Percentiles rank a stretch among this genome's conserved stretches.
These are phyloP conservation scores for Ia io DNA, from an alignment of 2,113 vertebrate genomes.

Conservation along the genomic window DNA sequence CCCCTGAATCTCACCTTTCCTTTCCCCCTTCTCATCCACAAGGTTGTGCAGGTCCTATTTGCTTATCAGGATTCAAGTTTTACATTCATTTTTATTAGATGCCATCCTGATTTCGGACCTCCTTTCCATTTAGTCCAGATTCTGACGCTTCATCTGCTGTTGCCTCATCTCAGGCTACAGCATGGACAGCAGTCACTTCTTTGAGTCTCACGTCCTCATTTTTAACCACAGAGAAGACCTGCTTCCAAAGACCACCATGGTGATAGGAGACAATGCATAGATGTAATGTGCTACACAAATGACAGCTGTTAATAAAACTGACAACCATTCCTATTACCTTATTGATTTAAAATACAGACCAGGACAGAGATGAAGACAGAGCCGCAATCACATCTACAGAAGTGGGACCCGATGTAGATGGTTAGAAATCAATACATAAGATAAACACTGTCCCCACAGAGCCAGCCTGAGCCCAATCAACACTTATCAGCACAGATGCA, in stretches of 20 bases:
- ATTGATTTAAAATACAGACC: background rate
- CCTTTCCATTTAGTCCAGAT: too few relatives aligned
- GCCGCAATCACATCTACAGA: background rate
- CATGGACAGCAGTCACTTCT: background rate
- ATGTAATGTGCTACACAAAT: background rate
- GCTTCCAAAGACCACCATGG: background rate
- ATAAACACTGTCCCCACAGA: background rate
- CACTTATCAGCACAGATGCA: background rate
- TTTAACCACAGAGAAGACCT: background rate
- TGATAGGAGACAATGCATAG: background rate
- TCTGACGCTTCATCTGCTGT: background rate
- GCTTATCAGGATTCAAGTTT: background rate
- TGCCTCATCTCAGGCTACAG: background rate
- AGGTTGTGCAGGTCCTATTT: background rate
- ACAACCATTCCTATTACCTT: background rate
- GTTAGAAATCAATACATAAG: background rate
- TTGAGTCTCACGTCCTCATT: background rate
- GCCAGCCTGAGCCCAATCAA: background rate
- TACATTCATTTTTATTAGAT: background rate
- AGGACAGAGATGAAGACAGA: background rate
- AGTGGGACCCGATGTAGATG: background rate
- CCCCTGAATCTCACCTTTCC: background rate
- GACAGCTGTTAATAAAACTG: background rate
- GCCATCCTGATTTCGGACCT: background rate
- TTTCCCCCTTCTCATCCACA: background rate